Conservation (phyloP, 2,113 vertebrate species). For the Heterocephalus glaber region DNA sequence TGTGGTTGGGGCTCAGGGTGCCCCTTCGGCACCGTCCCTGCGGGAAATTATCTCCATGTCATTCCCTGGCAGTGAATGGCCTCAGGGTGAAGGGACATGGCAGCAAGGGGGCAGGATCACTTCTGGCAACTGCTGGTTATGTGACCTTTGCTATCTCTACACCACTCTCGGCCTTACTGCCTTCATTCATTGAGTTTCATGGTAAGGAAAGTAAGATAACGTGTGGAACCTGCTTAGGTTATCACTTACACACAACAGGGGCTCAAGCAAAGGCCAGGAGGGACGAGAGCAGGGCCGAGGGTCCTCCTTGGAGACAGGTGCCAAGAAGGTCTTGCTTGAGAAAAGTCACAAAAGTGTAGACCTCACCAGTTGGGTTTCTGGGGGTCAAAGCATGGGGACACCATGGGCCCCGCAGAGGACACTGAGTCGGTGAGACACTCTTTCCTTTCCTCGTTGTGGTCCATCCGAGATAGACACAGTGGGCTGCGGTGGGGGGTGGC, state of each 20-base stretch:
- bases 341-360: not conserved
- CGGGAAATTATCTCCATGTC: not conserved
- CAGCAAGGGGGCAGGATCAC: not conserved
- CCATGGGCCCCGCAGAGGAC: not conserved
- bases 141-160: not conserved
- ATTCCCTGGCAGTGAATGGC: fast-evolving
- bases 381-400: not conserved
- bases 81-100: not conserved
- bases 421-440: not conserved
- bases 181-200: not conserved
- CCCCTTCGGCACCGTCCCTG: not conserved
- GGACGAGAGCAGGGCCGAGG: not conserved
- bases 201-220: not conserved
- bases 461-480: not conserved
- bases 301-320: not conserved
- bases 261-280: not conserved
- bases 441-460: not conserved
- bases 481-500: not conserved
- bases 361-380: fast-evolving
- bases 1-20: not conserved
- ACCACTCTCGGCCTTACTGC: not conserved
- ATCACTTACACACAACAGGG: not conserved
- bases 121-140: not conserved
- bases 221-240: not conserved
- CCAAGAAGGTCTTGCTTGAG: not conserved